Conservation (phyloP, 2,113 vertebrate species). For the Choloepus hoffmanni region DNA sequence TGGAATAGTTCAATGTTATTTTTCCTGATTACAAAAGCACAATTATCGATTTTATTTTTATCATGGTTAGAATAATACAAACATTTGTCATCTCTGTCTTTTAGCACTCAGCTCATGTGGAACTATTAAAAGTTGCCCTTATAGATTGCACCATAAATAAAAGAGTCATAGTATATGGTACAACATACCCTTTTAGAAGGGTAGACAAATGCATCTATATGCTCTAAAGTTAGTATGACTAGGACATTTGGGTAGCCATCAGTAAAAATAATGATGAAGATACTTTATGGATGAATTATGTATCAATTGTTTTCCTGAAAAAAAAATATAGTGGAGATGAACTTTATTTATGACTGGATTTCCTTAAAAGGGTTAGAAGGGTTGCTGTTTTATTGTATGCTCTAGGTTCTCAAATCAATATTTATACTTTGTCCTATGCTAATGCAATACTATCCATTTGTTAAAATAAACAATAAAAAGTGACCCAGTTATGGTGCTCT, state of each 20-base stretch:
- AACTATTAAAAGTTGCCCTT: slow-evolving; percentile 84
- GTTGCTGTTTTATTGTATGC: slow-evolving; percentile 87
- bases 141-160: slow-evolving; percentile 86
- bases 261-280: slow-evolving; percentile 81
- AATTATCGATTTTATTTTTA: slow-evolving; percentile 89
- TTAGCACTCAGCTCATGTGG: slow-evolving; percentile 80
- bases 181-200: slow-evolving; percentile 69
- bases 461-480: slow-evolving; percentile 90
- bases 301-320: slow-evolving; percentile 88
- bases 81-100: slow-evolving; percentile 87
- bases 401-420: slow-evolving; percentile 91
- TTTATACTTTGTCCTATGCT: slow-evolving; percentile 90
- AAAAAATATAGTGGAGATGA: slow-evolving; percentile 82
- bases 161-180: slow-evolving; percentile 66
- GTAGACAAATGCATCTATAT: slow-evolving; percentile 72
- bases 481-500: slow-evolving; percentile 85
- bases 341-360: slow-evolving; percentile 89
- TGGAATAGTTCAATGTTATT: slow-evolving; percentile 80
- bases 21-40: slow-evolving; percentile 83
- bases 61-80: slow-evolving; percentile 85
- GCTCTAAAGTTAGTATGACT: slow-evolving; percentile 56
- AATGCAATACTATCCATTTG: slow-evolving; percentile 88
- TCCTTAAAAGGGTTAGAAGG: slow-evolving; percentile 91
- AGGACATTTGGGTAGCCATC: slow-evolving; percentile 72
- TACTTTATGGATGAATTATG: slow-evolving; percentile 87